Percentiles rank a stretch among this genome's conserved stretches.
Conservation (phyloP, 2,888 invertebrate genomes). For the Himalopsyche japonica region DNA sequence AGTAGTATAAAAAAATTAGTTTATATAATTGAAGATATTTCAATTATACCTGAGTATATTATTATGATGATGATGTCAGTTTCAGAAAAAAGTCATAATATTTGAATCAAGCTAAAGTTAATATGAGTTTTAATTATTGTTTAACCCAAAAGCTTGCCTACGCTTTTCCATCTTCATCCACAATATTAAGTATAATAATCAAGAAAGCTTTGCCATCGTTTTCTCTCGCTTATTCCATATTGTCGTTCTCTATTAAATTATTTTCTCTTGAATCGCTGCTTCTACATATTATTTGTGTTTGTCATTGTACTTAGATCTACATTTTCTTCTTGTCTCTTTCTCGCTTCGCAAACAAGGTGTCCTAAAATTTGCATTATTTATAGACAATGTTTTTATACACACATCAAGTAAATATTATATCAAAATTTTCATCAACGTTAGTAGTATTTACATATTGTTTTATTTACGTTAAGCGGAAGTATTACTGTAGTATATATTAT, state of each 20-base stretch:
- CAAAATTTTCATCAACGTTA: not conserved
- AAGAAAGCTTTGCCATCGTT: constrained; percentile 18
- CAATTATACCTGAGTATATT: no score
- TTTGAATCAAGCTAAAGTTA: no score
- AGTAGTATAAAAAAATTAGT: no score
- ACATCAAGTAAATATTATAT: not conserved
- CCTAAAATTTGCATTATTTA: not conserved
- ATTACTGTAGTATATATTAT: no score
- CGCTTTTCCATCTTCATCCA: not conserved
- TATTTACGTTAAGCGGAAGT: no score
- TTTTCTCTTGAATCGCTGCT: constrained; percentile 25
- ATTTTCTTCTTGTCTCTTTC: not conserved
- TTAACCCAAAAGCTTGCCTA: not conserved
- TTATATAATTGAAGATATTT: no score
- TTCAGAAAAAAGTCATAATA: no score
- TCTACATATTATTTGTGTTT: constrained; percentile 31
- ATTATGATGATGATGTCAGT: no score
- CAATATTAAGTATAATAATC: constrained; percentile 21
- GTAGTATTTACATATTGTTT: no score
- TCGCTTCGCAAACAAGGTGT: not conserved
- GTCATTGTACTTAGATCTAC: constrained; percentile 10
- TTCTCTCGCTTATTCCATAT: constrained; percentile 22
- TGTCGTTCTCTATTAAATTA: constrained; percentile 35
- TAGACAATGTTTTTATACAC: not conserved
- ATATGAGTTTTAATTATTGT: no score